Percentiles rank a stretch among this genome's conserved stretches.
Conservation (phyloP, 2,797 vertebrate species). For the Salmo trutta region DNA sequence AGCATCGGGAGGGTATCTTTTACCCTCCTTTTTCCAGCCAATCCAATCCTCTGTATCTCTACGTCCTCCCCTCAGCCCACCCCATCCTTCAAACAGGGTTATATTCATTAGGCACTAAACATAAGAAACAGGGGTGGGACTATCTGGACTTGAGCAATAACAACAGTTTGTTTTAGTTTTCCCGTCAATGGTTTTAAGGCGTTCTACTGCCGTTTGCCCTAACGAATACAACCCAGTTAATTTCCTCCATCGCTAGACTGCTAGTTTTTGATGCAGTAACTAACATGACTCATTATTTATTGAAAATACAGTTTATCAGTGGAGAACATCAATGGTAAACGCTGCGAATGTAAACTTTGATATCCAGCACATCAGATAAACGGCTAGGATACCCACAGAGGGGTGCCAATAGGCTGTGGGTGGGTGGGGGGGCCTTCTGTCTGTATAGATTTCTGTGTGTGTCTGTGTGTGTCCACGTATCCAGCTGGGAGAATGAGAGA, state of each 20-base stretch:
- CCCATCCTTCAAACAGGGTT: background rate
- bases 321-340: conserved; percentile 12
- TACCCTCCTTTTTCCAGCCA: background rate
- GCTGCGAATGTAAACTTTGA: background rate
- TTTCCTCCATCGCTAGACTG: background rate
- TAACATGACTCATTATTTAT: conserved; percentile 36
- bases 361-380: background rate
- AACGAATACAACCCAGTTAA: background rate
- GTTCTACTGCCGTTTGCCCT: background rate
- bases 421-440: too few species aligned
- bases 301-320: conserved; percentile 33
- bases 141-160: background rate
- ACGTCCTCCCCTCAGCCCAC: background rate
- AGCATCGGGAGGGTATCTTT: background rate
- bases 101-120: background rate
- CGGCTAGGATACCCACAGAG: background rate
- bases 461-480: conserved; percentile 9
- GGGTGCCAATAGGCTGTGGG: too few species aligned
- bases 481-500: conserved; percentile 36
- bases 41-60: background rate
- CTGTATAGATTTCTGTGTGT: too few species aligned
- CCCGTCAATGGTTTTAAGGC: background rate
- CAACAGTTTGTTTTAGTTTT: too few species aligned
- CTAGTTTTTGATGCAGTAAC: conserved; percentile 21
- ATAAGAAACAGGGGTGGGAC: background rate